Conservation (phyloP, 1,140 invertebrate species). For the Drosophila dunni region DNA sequence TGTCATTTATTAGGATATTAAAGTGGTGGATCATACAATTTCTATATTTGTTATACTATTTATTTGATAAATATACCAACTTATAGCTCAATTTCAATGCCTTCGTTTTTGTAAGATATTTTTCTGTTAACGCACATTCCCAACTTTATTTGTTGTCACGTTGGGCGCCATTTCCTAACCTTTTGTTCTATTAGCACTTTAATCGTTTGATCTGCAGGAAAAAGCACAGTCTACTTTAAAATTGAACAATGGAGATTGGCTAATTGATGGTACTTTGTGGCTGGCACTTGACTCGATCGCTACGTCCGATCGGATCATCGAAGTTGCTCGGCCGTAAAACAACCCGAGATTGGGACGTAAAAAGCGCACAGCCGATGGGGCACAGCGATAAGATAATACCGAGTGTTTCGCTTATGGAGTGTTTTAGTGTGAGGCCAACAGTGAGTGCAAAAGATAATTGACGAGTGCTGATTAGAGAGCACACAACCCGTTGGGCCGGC, state of each 20-base stretch:
- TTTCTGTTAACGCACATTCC: no score
- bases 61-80: no score
- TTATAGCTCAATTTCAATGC: no score
- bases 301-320: conserved; percentile 33
- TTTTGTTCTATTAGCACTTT: background rate
- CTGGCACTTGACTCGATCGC: conserved; percentile 71
- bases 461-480: conserved; percentile 29
- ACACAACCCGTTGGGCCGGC: conserved; percentile 31
- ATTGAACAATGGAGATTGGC: conserved; percentile 51
- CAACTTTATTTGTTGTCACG: no score
- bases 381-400: conserved; percentile 33
- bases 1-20: no score
- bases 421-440: background rate
- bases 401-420: background rate
- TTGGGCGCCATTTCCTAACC: background rate
- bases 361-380: conserved; percentile 55
- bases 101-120: no score
- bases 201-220: conserved; percentile 6
- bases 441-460: conserved; percentile 45
- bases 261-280: conserved; percentile 68
- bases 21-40: no score
- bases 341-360: conserved; percentile 21
- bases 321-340: conserved; percentile 40
- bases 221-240: conserved; percentile 19
- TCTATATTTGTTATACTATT: no score